phyloP scores from a whole-genome alignment of 23 tunicate genomes.

The Corella eumyota region DNA sequence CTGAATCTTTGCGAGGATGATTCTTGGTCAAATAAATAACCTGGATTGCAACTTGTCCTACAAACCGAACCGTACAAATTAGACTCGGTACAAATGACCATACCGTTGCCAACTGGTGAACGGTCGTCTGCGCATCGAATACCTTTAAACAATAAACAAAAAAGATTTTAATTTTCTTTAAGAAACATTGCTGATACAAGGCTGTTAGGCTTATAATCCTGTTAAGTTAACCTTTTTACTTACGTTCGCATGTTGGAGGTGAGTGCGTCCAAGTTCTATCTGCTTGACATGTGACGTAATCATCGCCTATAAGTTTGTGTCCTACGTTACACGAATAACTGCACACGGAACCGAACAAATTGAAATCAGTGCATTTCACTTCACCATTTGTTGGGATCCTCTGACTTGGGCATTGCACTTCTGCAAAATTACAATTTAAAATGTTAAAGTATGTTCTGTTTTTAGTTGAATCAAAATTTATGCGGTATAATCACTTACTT shows the following conservation, averaged over 20 bases:
- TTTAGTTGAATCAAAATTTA: too few relatives aligned
- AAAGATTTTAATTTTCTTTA: too few relatives aligned
- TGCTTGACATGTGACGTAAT: conserved; percentile 16
- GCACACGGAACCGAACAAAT: conserved; percentile 27
- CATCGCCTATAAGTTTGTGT: conserved; percentile 19
- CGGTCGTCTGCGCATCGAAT: conserved; percentile 27
- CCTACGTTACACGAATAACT: conserved; percentile 17
- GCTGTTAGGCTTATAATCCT: too few relatives aligned
- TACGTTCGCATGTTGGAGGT: conserved; percentile 42
- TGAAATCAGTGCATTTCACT: conserved; percentile 29
- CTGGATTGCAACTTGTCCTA: conserved; percentile 16
- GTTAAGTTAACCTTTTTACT: too few relatives aligned
- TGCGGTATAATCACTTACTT: conserved; percentile 35
- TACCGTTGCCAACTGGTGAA: conserved; percentile 16
- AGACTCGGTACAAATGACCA: conserved; percentile 16
- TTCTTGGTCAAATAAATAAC: conserved; percentile 25
- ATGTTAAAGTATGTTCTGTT: too few relatives aligned
- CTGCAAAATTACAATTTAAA: conserved; percentile 12
- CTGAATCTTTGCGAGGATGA: too few relatives aligned
- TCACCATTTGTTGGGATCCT: conserved; percentile 16
- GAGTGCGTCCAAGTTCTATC: conserved; percentile 15
- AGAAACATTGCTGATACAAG: background rate
- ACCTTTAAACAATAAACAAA: conserved; percentile 20
- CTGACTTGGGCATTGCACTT: conserved; percentile 16
- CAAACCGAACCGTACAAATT: conserved; percentile 22